Percentiles rank a stretch among this genome's conserved stretches.
phyloP scores from a whole-genome alignment of 2,113 vertebrate genomes.

The Apistogramma diplotaenia region DNA sequence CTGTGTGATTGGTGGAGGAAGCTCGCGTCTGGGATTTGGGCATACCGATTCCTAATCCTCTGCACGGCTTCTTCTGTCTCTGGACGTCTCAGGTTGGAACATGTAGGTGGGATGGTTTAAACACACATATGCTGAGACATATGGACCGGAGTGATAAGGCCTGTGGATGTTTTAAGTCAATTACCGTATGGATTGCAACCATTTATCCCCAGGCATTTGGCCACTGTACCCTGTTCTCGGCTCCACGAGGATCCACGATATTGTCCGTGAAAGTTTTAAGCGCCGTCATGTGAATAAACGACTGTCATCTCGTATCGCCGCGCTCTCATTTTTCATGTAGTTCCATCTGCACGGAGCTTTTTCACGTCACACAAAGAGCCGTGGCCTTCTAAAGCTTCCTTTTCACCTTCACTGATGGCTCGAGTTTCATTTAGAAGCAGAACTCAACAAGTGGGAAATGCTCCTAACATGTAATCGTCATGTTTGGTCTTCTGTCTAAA shows the following conservation, averaged over 20 bases:
- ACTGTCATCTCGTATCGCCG: background rate
- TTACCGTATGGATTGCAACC: conserved; percentile 61
- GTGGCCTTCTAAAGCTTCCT: background rate
- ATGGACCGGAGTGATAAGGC: conserved; percentile 67
- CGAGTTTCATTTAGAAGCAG: background rate
- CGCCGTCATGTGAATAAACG: background rate
- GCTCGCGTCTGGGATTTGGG: conserved; percentile 61
- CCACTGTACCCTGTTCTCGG: conserved; percentile 29
- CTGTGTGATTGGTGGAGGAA: conserved; percentile 46
- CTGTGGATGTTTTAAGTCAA: conserved; percentile 63
- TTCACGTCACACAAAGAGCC: background rate
- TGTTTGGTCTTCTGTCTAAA: background rate
- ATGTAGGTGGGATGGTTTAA: conserved; percentile 64
- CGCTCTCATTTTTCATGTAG: background rate
- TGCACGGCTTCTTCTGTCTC: conserved; percentile 48
- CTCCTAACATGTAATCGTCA: background rate
- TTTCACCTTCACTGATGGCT: background rate
- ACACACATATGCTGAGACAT: conserved; percentile 49
- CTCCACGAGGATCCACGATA: conserved; percentile 33
- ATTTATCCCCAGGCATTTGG: conserved; percentile 56
- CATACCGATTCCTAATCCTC: conserved; percentile 63
- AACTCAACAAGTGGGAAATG: conserved; percentile 3
- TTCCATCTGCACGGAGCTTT: background rate
- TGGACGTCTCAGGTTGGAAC: conserved; percentile 65
- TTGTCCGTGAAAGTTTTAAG: conserved; percentile 17